Conservation (phyloP, 2,113 vertebrate genomes). For the Hippocampus guttulatus region DNA sequence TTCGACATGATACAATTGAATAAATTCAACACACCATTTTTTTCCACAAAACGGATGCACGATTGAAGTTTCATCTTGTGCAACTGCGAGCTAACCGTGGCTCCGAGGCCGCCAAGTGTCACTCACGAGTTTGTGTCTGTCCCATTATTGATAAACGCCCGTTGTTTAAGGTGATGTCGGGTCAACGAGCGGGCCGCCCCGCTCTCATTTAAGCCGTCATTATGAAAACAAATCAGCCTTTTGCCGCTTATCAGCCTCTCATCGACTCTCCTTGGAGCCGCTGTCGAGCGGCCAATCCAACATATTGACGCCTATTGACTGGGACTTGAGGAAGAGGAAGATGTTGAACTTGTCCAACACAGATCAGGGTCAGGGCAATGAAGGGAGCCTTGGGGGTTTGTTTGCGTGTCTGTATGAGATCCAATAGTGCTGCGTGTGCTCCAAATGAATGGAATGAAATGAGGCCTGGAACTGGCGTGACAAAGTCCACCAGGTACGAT, state of each 20-base stretch:
- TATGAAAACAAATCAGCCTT: constrained; percentile 77
- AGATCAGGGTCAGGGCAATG: constrained; percentile 66
- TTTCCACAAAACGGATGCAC: neutral
- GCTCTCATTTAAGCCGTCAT: constrained; percentile 70
- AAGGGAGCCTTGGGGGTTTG: constrained; percentile 30
- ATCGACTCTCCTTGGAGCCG: constrained; percentile 67
- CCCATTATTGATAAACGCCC: constrained; percentile 49
- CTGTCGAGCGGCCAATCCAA: constrained; percentile 59
- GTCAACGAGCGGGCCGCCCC: constrained; percentile 42
- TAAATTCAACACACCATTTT: too few species aligned
- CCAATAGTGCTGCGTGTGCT: constrained; percentile 52
- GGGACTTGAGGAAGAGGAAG: constrained; percentile 62
- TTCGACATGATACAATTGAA: too few species aligned
- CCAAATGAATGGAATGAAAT: constrained; percentile 58
- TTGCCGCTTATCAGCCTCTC: constrained; percentile 64
- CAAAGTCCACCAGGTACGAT: constrained; percentile 51
- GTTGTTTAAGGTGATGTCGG: constrained; percentile 58
- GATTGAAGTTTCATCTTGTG: neutral
- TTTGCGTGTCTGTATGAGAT: constrained; percentile 30
- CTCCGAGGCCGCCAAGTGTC: neutral
- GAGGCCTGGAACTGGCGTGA: constrained; percentile 46
- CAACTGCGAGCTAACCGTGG: neutral
- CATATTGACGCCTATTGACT: constrained; percentile 73
- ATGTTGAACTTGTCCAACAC: constrained; percentile 69
- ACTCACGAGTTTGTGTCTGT: constrained; percentile 23